Conservation (phyloP, 2,113 vertebrate species). For the Malaclemys terrapin region DNA sequence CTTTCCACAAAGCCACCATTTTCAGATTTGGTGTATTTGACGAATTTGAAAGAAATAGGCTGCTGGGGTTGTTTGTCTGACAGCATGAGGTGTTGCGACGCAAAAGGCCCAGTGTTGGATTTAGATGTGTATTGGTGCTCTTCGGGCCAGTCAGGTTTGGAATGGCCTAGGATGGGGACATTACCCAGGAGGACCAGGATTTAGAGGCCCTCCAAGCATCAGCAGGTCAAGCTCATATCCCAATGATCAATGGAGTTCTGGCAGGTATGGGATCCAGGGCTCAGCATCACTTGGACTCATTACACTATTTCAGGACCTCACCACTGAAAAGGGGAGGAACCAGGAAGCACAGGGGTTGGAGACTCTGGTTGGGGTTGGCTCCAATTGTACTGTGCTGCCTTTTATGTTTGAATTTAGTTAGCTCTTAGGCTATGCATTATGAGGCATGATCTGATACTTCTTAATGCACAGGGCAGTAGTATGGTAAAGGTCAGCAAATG, state of each 20-base stretch:
- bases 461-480: neutral
- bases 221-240: neutral
- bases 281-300: rapidly evolving
- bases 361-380: neutral
- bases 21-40: neutral
- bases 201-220: rapidly evolving
- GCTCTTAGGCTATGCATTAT: neutral
- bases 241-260: neutral
- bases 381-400: neutral
- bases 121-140: rapidly evolving
- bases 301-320: neutral
- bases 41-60: slow-evolving; percentile 3
- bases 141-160: rapidly evolving
- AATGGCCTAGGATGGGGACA: neutral
- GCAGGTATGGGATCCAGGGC: neutral
- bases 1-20: slow-evolving; percentile 26
- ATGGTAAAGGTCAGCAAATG: neutral
- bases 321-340: neutral
- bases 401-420: neutral
- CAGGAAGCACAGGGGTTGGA: neutral
- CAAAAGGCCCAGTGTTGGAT: neutral
- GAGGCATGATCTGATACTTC: neutral
- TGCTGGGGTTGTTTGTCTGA: neutral
- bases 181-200: neutral
- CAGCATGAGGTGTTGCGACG: rapidly evolving